These are phyloP conservation scores for Hydrolagus affinis DNA, from an alignment of 2,113 vertebrate species.

Conservation along the genomic window DNA sequence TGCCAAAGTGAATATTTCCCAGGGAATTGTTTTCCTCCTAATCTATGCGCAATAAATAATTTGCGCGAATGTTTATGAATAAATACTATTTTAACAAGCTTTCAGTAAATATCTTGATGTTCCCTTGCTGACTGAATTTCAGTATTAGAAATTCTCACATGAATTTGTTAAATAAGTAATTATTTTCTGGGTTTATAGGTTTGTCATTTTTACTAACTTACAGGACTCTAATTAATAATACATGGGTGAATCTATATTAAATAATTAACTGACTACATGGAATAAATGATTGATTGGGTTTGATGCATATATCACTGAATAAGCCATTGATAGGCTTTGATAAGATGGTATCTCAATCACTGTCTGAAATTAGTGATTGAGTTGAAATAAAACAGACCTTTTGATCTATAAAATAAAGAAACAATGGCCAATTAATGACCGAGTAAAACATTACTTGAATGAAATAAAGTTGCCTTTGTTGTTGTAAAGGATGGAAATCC, in stretches of 20 bases:
- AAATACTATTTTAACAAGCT: not conserved
- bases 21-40: not conserved
- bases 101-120: no score
- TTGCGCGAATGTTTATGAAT: not conserved
- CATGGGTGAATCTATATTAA: slow-evolving; percentile 11
- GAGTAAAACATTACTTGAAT: no score
- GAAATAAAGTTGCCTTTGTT: no score
- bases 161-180: not conserved
- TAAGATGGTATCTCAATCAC: not conserved
- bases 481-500: no score
- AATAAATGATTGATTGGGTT: not conserved
- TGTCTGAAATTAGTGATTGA: not conserved
- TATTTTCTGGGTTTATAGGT: not conserved
- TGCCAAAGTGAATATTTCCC: not conserved
- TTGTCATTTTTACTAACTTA: not conserved
- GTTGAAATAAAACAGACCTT: not conserved
- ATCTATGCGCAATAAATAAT: not conserved
- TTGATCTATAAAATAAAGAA: not conserved
- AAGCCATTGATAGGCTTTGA: not conserved
- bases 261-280: not conserved
- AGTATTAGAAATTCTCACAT: not conserved
- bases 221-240: not conserved
- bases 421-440: not conserved
- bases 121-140: not conserved
- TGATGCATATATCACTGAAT: no score